phyloP scores from a whole-genome alignment of 2,888 invertebrate species.

The Phyto melanocephala region DNA sequence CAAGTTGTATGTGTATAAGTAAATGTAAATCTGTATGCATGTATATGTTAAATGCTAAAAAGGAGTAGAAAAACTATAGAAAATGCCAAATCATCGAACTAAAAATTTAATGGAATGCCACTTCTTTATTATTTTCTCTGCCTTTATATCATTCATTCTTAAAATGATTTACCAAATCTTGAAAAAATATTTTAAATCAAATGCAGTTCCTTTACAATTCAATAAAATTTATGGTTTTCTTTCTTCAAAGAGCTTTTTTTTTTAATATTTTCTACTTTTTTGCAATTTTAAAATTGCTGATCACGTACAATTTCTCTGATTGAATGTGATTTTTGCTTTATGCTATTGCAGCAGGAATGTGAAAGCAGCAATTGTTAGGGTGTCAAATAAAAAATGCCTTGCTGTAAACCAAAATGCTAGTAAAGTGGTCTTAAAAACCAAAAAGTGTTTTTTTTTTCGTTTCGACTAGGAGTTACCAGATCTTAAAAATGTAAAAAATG shows the following conservation, averaged over 20 bases:
- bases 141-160: not conserved
- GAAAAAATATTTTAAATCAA: conserved; percentile 36
- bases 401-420: too few relatives aligned
- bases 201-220: conserved; percentile 44
- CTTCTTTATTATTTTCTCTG: not conserved
- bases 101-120: conserved; percentile 37
- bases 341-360: conserved; percentile 26
- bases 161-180: conserved; percentile 26
- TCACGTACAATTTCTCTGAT: conserved; percentile 53
- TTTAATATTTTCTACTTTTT: not conserved
- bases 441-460: too few relatives aligned
- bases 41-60: not conserved
- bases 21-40: too few relatives aligned
- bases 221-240: conserved; percentile 55
- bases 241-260: conserved; percentile 30
- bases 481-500: too few relatives aligned
- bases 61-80: not conserved
- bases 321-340: conserved; percentile 45
- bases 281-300: conserved; percentile 48
- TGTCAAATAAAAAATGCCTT: not conserved
- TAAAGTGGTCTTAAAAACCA: too few relatives aligned
- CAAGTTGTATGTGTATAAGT: not conserved
- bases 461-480: too few relatives aligned
- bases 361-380: not conserved
- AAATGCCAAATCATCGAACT: conserved; percentile 29